Percentiles rank a stretch among this genome's conserved stretches.
These are phyloP conservation scores for Galagoides demidoff DNA, from an alignment of 2,797 vertebrate species.

Conservation along the genomic window DNA sequence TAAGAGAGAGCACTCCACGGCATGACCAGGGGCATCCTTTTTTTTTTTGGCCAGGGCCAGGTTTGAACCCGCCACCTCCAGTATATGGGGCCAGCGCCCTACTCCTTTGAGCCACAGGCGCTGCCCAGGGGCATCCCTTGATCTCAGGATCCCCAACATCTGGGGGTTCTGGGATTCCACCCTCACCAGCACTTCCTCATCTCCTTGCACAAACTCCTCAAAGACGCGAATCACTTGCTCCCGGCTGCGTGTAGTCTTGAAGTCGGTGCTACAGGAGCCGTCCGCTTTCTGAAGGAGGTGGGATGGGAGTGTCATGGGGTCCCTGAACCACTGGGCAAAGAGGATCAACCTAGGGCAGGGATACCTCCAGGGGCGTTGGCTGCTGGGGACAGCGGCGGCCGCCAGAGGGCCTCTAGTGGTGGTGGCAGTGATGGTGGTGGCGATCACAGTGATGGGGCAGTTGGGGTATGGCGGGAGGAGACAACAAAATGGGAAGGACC, in stretches of 20 bases:
- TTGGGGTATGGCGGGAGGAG: neutral
- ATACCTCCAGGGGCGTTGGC: neutral
- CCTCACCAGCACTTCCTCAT: constrained; percentile 92
- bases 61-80: too few relatives aligned
- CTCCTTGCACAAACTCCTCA: constrained; percentile 93
- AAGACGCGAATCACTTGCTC: constrained; percentile 95
- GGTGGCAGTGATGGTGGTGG: neutral
- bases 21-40: neutral
- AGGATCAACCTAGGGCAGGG: neutral
- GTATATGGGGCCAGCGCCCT: too few relatives aligned
- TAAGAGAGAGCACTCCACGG: neutral
- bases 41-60: too few relatives aligned
- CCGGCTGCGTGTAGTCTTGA: constrained; percentile 95
- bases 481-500: accelerated
- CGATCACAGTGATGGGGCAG: neutral
- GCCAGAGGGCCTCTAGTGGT: neutral
- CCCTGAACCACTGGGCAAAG: neutral
- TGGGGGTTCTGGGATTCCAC: neutral
- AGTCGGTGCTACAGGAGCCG: constrained; percentile 96
- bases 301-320: constrained; percentile 50
- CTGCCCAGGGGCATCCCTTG: neutral
- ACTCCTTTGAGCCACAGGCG: too few relatives aligned
- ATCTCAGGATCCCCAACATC: neutral
- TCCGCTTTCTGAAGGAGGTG: constrained; percentile 91
- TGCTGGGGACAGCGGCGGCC: neutral